Percentiles rank a stretch among this genome's conserved stretches.
These are phyloP conservation scores for Platichthys stellatus DNA, from an alignment of 2,113 vertebrate species.

Conservation along the genomic window DNA sequence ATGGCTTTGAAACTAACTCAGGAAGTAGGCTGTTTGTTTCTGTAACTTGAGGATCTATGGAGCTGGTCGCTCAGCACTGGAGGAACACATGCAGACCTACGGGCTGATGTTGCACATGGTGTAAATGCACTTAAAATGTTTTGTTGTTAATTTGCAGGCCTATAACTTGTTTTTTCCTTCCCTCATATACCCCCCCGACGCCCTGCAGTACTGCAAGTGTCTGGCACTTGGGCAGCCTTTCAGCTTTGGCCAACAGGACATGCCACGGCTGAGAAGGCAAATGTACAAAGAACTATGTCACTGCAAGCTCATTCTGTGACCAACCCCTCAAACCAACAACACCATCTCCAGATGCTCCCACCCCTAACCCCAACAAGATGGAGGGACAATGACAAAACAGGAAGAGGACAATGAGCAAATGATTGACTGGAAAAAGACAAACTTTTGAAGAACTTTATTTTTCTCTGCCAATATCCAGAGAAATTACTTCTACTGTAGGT, in stretches of 20 bases:
- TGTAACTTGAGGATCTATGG: too few relatives aligned
- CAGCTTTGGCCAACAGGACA: constrained; percentile 91
- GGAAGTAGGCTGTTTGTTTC: too few relatives aligned
- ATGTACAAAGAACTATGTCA: constrained; percentile 98
- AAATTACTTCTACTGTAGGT: constrained; percentile 37
- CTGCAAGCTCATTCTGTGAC: constrained; percentile 92
- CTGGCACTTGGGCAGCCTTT: constrained; percentile 90
- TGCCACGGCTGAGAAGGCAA: constrained; percentile 91
- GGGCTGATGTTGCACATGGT: not conserved
- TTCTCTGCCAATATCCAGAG: constrained; percentile 58
- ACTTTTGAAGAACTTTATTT: constrained; percentile 28
- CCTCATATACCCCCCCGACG: not conserved
- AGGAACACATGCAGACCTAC: too few relatives aligned
- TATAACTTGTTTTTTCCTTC: not conserved
- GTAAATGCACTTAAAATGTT: too few relatives aligned
- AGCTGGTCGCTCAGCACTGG: too few relatives aligned
- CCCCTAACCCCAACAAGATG: constrained; percentile 10
- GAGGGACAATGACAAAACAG: constrained; percentile 39
- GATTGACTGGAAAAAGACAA: constrained; percentile 39
- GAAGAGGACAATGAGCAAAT: constrained; percentile 26
- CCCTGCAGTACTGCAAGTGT: constrained; percentile 91
- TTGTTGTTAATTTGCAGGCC: not conserved
- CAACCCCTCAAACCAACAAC: not conserved
- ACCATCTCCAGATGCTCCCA: constrained; percentile 29
- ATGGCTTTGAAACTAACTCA: too few relatives aligned